Evolutionary conservation across 2,888 invertebrate genomes (phyloP), one percentile per base, ranked within the genome.

Genomic region (Agonopterix subpropinquella): DNA sequence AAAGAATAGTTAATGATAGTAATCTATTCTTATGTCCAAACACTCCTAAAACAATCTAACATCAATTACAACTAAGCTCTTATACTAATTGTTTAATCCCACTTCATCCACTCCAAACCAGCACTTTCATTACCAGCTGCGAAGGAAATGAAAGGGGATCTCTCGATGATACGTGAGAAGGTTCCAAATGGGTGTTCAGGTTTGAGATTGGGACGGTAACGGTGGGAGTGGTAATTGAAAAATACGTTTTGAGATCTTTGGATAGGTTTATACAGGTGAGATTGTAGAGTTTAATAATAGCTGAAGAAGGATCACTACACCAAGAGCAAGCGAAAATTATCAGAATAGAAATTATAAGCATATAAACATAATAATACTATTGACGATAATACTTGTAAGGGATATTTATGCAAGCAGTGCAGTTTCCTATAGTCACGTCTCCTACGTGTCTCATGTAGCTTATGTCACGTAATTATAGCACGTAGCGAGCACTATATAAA

Each of bases 81-180:
- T 9, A 45, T 45, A n/a, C 45, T 48, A 48, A 48, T 46, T 49
- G 46, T 49, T 43, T 45, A 45, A 49, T 49, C 36, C 43, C 18
- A n/a, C 18, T 41, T 45, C 43, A 49, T 49, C 49, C 35, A 13
- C 48, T 48, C 37, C 2, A 10, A n/a, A 11, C n/a, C n/a, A 39
- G 39, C 42, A 45, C 36, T 41, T 36, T 37, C 48, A 44, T 47
- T 51, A 46, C 43, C 43, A 46, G n/a, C 28, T 11, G 18, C 37
- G 43, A 36, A 45, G 51, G 51, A 48, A 51, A 51, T 51, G 51
- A 51, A 47, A 51, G 48, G 47, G 48, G 51, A 48, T 28, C 51
- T 46, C 48, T 51, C 46, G 45, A 51, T 48, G 45, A 48, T 48
- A 51, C 51, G 51, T 51, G 51, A 51, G 43, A 13, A 37, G 48